These are phyloP conservation scores for Telmatochromis brachygnathus DNA, from an alignment of 2,113 vertebrate genomes.

Conservation along the genomic window DNA sequence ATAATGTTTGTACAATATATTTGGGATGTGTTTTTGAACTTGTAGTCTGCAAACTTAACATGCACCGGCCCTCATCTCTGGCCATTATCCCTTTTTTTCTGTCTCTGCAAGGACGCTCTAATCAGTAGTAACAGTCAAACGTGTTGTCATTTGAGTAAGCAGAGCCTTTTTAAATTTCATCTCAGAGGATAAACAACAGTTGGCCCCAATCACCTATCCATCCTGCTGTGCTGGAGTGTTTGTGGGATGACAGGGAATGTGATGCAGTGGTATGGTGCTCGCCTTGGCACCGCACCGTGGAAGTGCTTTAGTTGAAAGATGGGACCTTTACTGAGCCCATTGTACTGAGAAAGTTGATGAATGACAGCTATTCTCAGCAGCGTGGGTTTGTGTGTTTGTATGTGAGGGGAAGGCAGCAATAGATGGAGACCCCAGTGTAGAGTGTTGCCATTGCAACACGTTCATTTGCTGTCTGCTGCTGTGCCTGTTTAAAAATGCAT, in stretches of 20 bases:
- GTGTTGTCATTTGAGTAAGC: not conserved
- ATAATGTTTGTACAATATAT: not conserved
- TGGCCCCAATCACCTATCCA: not conserved
- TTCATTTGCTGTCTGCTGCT: slow-evolving; percentile 59
- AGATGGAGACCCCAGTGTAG: slow-evolving; percentile 33
- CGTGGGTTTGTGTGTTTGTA: not conserved
- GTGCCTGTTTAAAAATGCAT: slow-evolving; percentile 73
- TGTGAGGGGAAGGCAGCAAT: slow-evolving; percentile 24
- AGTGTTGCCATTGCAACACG: slow-evolving; percentile 21
- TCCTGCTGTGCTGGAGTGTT: not conserved
- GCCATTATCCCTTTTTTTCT: not conserved
- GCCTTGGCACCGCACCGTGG: slow-evolving; percentile 23
- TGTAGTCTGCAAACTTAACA: not conserved
- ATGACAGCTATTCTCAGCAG: slow-evolving; percentile 56
- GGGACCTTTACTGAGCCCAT: slow-evolving; percentile 48
- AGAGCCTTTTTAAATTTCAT: slow-evolving; percentile 10
- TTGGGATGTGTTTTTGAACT: not conserved
- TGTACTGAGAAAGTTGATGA: slow-evolving; percentile 55
- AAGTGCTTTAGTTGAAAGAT: slow-evolving; percentile 52
- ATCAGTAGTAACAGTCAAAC: not conserved
- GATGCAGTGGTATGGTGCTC: slow-evolving; percentile 2
- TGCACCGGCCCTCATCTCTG: not conserved
- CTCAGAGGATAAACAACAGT: slow-evolving; percentile 17
- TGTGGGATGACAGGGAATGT: not conserved
- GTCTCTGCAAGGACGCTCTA: not conserved